A percentile compares a stretch with the other conserved stretches of the same genome.
Conservation (phyloP, 2,797 vertebrate species). For the Ficedula albicollis region DNA sequence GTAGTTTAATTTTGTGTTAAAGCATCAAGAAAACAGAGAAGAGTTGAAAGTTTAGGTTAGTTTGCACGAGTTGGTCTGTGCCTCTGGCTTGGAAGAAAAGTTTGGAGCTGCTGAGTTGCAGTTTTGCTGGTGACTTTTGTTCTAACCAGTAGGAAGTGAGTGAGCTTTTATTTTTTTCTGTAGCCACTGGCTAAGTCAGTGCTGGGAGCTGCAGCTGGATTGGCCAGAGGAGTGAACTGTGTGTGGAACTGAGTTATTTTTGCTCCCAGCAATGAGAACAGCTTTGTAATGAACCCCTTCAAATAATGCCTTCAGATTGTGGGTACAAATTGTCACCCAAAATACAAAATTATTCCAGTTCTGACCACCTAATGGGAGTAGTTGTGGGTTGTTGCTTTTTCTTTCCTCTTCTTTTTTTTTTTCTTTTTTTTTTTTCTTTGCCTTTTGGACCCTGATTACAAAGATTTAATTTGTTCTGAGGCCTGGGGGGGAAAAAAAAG, state of each 20-base stretch:
- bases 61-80: background rate
- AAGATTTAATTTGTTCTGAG: constrained; percentile 55
- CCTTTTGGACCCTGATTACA: constrained; percentile 31
- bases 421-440: background rate
- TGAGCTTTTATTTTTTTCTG: background rate
- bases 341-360: constrained; percentile 14
- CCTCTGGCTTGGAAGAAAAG: background rate
- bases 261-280: background rate
- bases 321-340: constrained; percentile 47
- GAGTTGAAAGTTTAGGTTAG: background rate
- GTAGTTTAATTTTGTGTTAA: background rate
- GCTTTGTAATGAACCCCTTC: constrained; percentile 39
- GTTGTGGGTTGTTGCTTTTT: constrained; percentile 3
- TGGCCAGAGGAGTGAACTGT: background rate
- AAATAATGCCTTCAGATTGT: constrained; percentile 23
- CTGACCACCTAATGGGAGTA: constrained; percentile 42
- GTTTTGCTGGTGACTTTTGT: constrained; percentile 5
- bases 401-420: background rate
- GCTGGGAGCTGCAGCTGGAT: background rate
- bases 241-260: constrained; percentile 14
- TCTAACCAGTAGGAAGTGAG: background rate
- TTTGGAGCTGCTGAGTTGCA: background rate
- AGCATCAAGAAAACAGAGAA: background rate
- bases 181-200: background rate
- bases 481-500: background rate